Evolutionary conservation across 2,888 invertebrate species (phyloP).

Genomic region (Poecilobothrus nobilitatus): DNA sequence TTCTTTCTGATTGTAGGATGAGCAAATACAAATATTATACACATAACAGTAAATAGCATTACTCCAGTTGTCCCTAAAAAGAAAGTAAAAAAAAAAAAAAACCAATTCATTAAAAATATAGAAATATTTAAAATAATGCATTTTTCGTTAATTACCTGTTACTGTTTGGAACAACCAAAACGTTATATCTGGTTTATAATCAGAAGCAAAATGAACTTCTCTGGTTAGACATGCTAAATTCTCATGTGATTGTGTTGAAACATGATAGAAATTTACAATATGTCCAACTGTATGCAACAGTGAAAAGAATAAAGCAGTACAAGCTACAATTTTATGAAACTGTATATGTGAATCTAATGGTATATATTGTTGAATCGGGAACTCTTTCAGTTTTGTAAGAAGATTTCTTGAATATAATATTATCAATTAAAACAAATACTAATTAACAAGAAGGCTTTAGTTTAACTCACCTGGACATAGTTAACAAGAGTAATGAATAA

Average conservation of each 20-base stretch:
- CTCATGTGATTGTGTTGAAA: constrained; percentile 89
- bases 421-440: background rate
- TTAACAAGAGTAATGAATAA: constrained; percentile 80
- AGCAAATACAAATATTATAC: constrained; percentile 93
- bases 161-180: constrained; percentile 95
- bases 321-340: constrained; percentile 94
- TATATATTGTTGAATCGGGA: constrained; percentile 87
- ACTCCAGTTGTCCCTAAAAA: constrained; percentile 75
- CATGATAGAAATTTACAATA: constrained; percentile 94
- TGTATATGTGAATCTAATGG: constrained; percentile 92
- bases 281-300: constrained; percentile 88
- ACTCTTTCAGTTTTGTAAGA: constrained; percentile 86
- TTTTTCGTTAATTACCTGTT: constrained; percentile 55
- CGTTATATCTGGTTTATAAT: constrained; percentile 86
- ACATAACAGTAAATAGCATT: constrained; percentile 79
- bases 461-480: constrained; percentile 63
- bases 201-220: constrained; percentile 88
- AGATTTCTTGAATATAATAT: constrained; percentile 55
- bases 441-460: background rate
- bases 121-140: no score
- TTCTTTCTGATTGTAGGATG: constrained; percentile 86
- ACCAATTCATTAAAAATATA: background rate
- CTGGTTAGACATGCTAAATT: constrained; percentile 86
- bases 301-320: constrained; percentile 88
- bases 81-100: background rate